Percentiles rank a stretch among this genome's conserved stretches.
phyloP scores from a whole-genome alignment of 2,113 vertebrate species.

The Brachyistius frenatus region DNA sequence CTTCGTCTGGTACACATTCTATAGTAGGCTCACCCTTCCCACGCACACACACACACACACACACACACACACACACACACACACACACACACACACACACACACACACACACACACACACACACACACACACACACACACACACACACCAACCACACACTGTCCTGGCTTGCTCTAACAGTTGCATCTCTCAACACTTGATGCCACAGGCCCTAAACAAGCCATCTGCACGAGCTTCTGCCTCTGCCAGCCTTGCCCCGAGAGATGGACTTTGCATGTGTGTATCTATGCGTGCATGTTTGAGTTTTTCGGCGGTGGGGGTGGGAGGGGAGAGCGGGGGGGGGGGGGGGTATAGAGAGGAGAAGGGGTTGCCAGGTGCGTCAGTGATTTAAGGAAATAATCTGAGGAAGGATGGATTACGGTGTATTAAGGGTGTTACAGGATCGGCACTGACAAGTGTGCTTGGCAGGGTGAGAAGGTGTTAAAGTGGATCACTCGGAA shows the following conservation, averaged over 20 bases:
- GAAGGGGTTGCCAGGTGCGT: conserved; percentile 34
- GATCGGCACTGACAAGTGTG: background rate
- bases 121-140: background rate
- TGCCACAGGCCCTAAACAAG: conserved; percentile 69
- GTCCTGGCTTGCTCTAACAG: conserved; percentile 40
- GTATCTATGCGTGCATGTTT: conserved; percentile 14
- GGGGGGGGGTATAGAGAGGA: background rate
- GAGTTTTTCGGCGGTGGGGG: background rate
- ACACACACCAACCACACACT: background rate
- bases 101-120: background rate
- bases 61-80: background rate
- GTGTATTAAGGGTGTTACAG: background rate
- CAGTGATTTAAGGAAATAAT: conserved; percentile 39
- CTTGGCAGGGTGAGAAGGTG: background rate
- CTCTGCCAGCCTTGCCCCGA: conserved; percentile 61
- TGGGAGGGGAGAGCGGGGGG: no score
- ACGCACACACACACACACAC: conserved; percentile 1
- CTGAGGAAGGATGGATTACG: conserved; percentile 22
- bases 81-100: background rate
- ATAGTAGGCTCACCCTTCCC: background rate
- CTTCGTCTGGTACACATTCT: background rate
- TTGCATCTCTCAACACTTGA: conserved; percentile 63
- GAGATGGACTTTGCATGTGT: conserved; percentile 45
- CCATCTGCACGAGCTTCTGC: conserved; percentile 69
- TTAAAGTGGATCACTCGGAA: background rate